These are phyloP conservation scores for Falcaria lacertinaria DNA, from an alignment of 2,888 invertebrate species.

Conservation along the genomic window DNA sequence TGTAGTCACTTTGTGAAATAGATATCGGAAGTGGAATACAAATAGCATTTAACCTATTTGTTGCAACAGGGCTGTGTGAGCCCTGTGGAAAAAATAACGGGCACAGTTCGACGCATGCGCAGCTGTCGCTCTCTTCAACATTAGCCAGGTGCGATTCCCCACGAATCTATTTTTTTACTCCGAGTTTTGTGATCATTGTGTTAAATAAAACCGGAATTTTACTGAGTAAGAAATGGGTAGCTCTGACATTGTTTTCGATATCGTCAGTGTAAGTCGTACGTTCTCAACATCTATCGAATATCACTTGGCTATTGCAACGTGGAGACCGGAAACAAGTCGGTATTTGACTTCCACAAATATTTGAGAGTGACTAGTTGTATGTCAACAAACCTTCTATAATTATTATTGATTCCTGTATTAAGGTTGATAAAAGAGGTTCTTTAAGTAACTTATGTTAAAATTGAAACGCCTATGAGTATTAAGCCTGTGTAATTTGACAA, in stretches of 20 bases:
- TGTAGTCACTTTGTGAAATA: background rate
- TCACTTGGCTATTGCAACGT: conserved; percentile 7
- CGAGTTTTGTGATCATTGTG: background rate
- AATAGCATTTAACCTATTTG: background rate
- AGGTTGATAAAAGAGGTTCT: no score
- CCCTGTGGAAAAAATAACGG: conserved; percentile 19
- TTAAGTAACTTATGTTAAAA: no score
- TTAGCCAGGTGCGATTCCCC: conserved; percentile 39
- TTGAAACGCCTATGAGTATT: no score
- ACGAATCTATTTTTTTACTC: conserved; percentile 9
- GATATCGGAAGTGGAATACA: background rate
- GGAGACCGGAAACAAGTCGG: conserved; percentile 29
- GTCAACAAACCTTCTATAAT: conserved; percentile 19
- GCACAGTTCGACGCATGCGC: conserved; percentile 26
- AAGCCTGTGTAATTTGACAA: no score
- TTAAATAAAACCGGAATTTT: background rate
- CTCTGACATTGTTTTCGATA: background rate
- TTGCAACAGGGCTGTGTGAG: conserved; percentile 10
- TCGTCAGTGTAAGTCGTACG: background rate
- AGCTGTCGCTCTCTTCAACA: conserved; percentile 43
- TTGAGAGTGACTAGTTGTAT: conserved; percentile 31
- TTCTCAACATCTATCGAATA: background rate
- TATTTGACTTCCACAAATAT: conserved; percentile 47
- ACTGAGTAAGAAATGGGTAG: background rate
- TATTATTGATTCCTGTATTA: no score